Evolutionary conservation across 2,888 invertebrate species (phyloP).

Genomic region (Tachina lurida): DNA sequence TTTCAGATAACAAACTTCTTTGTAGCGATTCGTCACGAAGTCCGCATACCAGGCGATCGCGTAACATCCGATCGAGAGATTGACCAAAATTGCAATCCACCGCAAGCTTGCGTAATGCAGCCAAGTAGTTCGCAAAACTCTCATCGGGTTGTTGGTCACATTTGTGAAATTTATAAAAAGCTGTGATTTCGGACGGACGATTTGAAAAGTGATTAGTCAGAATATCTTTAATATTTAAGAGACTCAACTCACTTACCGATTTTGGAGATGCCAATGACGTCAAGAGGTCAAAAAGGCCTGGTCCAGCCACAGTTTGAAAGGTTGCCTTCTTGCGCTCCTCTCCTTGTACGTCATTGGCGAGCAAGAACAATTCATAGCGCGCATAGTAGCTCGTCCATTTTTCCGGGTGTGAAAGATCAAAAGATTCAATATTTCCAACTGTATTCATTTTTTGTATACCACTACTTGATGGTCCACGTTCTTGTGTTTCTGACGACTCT

Average conservation of each 20-base stretch:
- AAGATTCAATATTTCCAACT: background rate
- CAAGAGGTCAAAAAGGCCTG: constrained; percentile 65
- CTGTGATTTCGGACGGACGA: constrained; percentile 61
- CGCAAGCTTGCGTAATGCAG: background rate
- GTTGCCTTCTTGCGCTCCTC: constrained; percentile 44
- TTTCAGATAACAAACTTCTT: constrained; percentile 55
- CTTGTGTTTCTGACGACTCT: background rate
- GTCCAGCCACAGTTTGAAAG: constrained; percentile 41
- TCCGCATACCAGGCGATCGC: constrained; percentile 58
- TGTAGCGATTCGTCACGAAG: constrained; percentile 62
- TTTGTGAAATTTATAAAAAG: constrained; percentile 62
- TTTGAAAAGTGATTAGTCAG: constrained; percentile 66
- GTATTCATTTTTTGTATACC: background rate
- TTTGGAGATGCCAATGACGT: constrained; percentile 69
- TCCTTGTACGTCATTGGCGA: constrained; percentile 9
- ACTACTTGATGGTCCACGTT: background rate
- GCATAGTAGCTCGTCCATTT: background rate
- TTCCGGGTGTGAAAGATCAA: background rate
- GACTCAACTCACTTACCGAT: constrained; percentile 37
- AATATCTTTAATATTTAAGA: constrained; percentile 38
- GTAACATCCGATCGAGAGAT: background rate
- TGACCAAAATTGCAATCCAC: background rate
- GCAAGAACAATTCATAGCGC: background rate
- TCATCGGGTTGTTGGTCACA: too few species aligned
- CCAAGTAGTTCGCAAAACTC: too few species aligned